Conservation (phyloP, 1,140 invertebrate genomes). For the Drosophila mayri region DNA sequence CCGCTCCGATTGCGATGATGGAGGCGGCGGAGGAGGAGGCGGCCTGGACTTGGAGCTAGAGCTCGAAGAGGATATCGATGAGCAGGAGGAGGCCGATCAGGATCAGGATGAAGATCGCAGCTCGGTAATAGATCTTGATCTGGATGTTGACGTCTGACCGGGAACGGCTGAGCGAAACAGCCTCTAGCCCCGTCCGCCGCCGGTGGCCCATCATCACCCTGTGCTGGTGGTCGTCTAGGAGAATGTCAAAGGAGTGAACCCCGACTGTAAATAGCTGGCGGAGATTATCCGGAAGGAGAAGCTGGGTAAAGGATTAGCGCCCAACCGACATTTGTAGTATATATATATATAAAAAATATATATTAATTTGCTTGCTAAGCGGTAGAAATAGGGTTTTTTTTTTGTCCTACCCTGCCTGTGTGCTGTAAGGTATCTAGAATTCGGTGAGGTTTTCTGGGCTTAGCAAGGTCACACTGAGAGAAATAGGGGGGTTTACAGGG, state of each 20-base stretch:
- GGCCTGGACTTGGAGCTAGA: slow-evolving; percentile 37
- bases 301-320: background rate
- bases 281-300: background rate
- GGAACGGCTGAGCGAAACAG: slow-evolving; percentile 51
- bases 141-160: slow-evolving; percentile 84
- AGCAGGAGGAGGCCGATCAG: slow-evolving; percentile 55
- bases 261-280: slow-evolving; percentile 12
- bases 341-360: too few species aligned
- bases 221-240: slow-evolving; percentile 19
- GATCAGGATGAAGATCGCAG: slow-evolving; percentile 74
- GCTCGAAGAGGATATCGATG: slow-evolving; percentile 43
- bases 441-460: too few species aligned
- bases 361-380: background rate
- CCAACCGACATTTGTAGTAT: slow-evolving; percentile 3
- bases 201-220: background rate
- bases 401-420: background rate
- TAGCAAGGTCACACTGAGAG: background rate
- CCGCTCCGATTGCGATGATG: slow-evolving; percentile 73
- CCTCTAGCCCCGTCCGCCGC: slow-evolving; percentile 55
- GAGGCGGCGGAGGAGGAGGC: slow-evolving; percentile 31
- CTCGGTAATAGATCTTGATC: slow-evolving; percentile 81
- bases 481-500: too few species aligned
- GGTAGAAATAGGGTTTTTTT: background rate
- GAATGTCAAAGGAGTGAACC: too few species aligned
- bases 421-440: background rate